Evolutionary conservation across 2,113 vertebrate species (phyloP).

Genomic region (Picathartes gymnocephalus): DNA sequence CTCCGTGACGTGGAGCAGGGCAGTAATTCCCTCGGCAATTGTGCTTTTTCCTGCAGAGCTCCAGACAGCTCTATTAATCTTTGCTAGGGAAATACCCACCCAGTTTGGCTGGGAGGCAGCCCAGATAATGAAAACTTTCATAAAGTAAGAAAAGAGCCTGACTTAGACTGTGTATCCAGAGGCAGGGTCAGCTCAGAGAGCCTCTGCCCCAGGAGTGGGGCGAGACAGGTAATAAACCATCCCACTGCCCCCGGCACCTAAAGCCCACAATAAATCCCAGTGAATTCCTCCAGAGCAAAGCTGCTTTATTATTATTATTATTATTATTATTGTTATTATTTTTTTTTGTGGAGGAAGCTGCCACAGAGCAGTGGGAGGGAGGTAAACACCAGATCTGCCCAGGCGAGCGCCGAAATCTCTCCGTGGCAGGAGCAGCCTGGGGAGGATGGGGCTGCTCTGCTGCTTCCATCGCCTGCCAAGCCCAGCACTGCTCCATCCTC

Average conservation of each 20-base stretch:
- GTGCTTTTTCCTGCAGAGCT: not conserved
- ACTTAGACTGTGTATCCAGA: not conserved
- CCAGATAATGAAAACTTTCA: slow-evolving; percentile 47
- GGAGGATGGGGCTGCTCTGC: not conserved
- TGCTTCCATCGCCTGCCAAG: not conserved
- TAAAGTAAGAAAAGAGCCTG: not conserved
- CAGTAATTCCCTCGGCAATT: not conserved
- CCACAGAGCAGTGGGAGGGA: not conserved
- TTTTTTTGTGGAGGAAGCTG: slow-evolving; percentile 6
- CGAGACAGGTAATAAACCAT: slow-evolving; percentile 42
- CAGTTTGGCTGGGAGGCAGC: slow-evolving; percentile 25
- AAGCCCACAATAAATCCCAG: not conserved
- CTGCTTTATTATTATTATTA: not conserved
- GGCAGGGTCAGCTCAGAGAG: slow-evolving; percentile 35
- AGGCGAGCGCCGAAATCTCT: not conserved
- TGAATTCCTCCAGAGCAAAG: not conserved
- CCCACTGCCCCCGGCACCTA: not conserved
- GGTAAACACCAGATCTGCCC: slow-evolving; percentile 32
- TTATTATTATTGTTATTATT: not conserved
- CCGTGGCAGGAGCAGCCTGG: not conserved
- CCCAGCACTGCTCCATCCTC: not conserved
- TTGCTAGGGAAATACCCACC: slow-evolving; percentile 7
- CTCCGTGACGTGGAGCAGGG: fast-evolving
- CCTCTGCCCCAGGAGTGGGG: not conserved
- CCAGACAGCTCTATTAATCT: slow-evolving; percentile 36